Evolutionary conservation across 2,888 invertebrate genomes (phyloP), one percentile per base, ranked within the genome.

Genomic region (Empis livida): DNA sequence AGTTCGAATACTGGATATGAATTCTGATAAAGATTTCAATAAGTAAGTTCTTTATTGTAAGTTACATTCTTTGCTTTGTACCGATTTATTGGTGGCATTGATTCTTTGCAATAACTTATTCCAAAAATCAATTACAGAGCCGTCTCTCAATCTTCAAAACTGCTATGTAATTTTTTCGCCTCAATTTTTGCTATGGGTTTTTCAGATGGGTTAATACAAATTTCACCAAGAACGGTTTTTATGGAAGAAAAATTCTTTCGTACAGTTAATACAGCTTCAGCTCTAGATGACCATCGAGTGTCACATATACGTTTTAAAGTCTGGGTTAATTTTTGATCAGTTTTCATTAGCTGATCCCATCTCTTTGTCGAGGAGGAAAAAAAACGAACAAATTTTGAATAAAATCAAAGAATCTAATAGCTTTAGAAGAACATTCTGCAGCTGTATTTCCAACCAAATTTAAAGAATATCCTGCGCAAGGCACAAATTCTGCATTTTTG

Each of bases 321-420:
- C 10, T n/a, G 23, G 23, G 8, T 27, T 27, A 8, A 27, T 27
- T 27, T n/a, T 35, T 35, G 35, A 35, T 13, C 35, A 35, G n/a
- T n/a, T n/a, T 35, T 35, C 23, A 27, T 27, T 13, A 35, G 35
- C 35, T n/a, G n/a, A 8, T 35, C 35, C 35, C 35, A 35, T 35
- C 35, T 13, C n/a, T 35, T 35, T 35, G 35, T 35, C n/a, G 35
- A 35, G 5, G n/a, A 35, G 13, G 9, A 43, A 35, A 43, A 43
- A 43, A 43, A 20, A 31, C 31, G 37, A 15, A 43, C n/a, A 43
- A 16, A 11, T 43, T 35, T 15, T 43, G 43, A 43, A 35, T 31
- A 30, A 35, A 31, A 31, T 43, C 8, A 37, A 43, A 43, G 32
- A 13, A 43, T 8, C 13, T 32, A 13, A 10, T 20, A 13, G 16